A percentile compares a stretch with the other conserved stretches of the same genome.
Conservation (phyloP, 2,888 invertebrate species). For the Brassicogethes aeneus region DNA sequence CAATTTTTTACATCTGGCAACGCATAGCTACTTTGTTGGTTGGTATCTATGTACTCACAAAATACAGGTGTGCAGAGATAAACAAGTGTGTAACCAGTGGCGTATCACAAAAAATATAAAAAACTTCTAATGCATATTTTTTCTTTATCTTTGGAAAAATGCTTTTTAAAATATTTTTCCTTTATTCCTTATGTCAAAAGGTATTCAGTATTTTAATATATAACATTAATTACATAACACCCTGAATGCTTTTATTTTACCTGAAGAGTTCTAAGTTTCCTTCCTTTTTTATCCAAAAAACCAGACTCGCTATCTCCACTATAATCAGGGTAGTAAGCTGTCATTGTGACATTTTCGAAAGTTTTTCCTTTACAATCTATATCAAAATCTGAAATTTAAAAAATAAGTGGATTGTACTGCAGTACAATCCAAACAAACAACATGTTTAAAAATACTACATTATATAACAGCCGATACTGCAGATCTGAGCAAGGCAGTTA, state of each 20-base stretch:
- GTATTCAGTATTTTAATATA: neutral
- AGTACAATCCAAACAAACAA: neutral
- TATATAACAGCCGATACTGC: too few species aligned
- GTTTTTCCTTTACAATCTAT: conserved; percentile 38
- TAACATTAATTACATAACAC: neutral
- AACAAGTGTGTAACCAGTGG: too few species aligned
- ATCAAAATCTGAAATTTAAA: conserved; percentile 27
- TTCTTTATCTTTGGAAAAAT: too few species aligned
- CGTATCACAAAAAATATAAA: too few species aligned
- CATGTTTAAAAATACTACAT: too few species aligned
- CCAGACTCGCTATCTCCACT: conserved; percentile 37
- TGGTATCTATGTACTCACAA: too few species aligned
- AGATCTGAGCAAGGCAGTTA: too few species aligned
- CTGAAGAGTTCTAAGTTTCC: conserved; percentile 42
- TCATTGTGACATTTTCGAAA: conserved; percentile 40
- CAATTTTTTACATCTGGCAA: too few species aligned
- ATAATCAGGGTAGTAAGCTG: conserved; percentile 45
- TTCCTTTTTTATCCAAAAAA: conserved; percentile 39
- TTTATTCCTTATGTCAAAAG: neutral
- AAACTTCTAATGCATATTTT: too few species aligned
- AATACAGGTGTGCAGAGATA: too few species aligned
- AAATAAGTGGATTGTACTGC: neutral
- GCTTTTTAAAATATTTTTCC: too few species aligned
- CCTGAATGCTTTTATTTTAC: conserved; percentile 22
- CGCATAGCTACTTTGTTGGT: too few species aligned